These are phyloP conservation scores for Seira ritae DNA, from an alignment of 2,888 invertebrate species.

Conservation along the genomic window DNA sequence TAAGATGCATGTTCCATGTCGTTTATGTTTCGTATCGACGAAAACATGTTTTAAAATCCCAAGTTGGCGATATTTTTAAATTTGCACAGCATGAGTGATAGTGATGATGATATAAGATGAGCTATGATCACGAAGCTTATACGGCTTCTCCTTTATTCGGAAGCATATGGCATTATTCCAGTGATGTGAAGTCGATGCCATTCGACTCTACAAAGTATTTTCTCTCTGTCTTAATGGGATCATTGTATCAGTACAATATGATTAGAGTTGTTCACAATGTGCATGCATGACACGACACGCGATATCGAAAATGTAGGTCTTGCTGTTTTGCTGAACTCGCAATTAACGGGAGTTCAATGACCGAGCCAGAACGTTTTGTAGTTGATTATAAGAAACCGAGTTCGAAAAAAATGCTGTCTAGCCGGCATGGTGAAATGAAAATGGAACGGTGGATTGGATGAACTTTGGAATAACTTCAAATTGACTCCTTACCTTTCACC, in stretches of 20 bases:
- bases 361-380: neutral
- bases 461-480: neutral
- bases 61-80: neutral
- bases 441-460: neutral
- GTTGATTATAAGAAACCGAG: neutral
- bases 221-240: constrained; percentile 13
- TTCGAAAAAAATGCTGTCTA: neutral
- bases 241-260: too few species aligned
- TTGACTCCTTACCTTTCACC: constrained; percentile 76
- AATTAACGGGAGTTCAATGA: neutral
- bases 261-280: neutral
- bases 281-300: neutral
- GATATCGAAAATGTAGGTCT: neutral
- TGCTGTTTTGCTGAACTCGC: neutral
- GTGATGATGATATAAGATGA: neutral
- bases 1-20: too few species aligned
- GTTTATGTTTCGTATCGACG: too few species aligned
- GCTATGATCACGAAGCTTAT: neutral
- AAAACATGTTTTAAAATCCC: constrained; percentile 1
- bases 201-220: constrained; percentile 4
- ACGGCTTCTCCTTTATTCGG: neutral
- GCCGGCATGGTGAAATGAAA: constrained; percentile 17
- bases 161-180: constrained; percentile 31
- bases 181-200: neutral
- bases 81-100: neutral